A percentile compares a stretch with the other conserved stretches of the same genome.
phyloP scores from a whole-genome alignment of 2,797 vertebrate genomes.

The Staurois parvus region DNA sequence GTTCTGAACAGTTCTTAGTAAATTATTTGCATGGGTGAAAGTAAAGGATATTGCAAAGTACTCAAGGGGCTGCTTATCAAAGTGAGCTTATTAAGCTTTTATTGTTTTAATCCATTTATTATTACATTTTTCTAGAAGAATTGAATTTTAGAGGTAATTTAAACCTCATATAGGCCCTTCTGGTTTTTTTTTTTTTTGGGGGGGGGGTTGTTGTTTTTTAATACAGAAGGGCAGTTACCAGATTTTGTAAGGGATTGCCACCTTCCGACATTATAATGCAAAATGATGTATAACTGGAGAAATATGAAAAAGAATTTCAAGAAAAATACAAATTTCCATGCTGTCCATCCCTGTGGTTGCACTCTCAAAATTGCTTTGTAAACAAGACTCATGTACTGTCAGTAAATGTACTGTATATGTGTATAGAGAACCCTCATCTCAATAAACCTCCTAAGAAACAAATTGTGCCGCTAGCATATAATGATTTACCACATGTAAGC shows the following conservation, averaged over 20 bases:
- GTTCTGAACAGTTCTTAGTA: constrained; percentile 28
- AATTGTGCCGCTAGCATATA: no score
- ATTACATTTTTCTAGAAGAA: constrained; percentile 9
- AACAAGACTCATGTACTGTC: no score
- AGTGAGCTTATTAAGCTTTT: constrained; percentile 24
- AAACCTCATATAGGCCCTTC: background rate
- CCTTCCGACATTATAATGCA: no score
- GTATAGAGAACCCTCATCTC: no score
- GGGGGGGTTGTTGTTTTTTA: no score
- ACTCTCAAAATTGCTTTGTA: no score
- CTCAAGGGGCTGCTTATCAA: constrained; percentile 28
- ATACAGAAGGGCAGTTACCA: background rate
- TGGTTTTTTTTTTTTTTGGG: background rate
- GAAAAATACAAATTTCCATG: no score
- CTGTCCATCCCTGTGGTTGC: no score
- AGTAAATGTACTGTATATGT: no score
- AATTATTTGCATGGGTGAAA: constrained; percentile 51
- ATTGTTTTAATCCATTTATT: constrained; percentile 25
- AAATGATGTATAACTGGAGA: background rate
- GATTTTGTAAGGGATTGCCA: background rate
- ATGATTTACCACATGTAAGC: no score
- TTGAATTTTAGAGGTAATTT: background rate
- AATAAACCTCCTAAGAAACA: no score
- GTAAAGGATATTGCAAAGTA: constrained; percentile 34
- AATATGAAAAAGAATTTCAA: background rate